A percentile compares a stretch with the other conserved stretches of the same genome.
Conservation (phyloP, 2,888 invertebrate genomes). For the Drosophila colorata region DNA sequence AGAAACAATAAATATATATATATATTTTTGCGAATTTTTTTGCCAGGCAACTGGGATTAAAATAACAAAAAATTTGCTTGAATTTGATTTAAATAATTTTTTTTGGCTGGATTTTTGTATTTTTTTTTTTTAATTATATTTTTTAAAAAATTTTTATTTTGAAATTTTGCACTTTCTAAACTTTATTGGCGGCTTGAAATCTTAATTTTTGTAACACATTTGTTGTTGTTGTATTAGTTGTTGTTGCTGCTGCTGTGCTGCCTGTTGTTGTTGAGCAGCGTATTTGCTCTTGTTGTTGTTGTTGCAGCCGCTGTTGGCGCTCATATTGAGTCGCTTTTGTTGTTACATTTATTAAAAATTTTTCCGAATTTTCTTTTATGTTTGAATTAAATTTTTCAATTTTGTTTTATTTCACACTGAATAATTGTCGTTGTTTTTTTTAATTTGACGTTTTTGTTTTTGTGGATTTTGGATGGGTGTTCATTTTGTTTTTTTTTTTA, state of each 20-base stretch:
- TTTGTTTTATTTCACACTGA: constrained; percentile 37
- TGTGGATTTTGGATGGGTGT: constrained; percentile 26
- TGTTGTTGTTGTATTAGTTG: constrained; percentile 16
- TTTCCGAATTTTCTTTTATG: constrained; percentile 11
- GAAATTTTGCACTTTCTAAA: constrained; percentile 30
- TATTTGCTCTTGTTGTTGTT: constrained; percentile 29
- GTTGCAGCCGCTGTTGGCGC: constrained; percentile 42
- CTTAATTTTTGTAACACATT: constrained; percentile 20
- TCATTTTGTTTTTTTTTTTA: not conserved
- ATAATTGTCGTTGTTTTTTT: constrained; percentile 10
- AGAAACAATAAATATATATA: constrained; percentile 43
- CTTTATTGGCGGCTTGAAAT: constrained; percentile 3
- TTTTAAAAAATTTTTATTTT: constrained; percentile 10
- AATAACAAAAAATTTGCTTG: constrained; percentile 34
- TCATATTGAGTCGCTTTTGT: constrained; percentile 62
- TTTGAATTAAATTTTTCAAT: constrained; percentile 12
- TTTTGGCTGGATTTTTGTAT: constrained; percentile 29
- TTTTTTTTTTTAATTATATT: constrained; percentile 6
- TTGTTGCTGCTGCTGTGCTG: constrained; percentile 20
- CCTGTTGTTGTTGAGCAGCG: constrained; percentile 17
- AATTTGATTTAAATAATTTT: constrained; percentile 18
- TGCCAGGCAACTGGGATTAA: constrained; percentile 54
- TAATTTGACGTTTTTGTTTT: constrained; percentile 16
- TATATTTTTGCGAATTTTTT: constrained; percentile 19
- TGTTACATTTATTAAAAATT: constrained; percentile 29